Base-by-base conservation (phyloP, 2,888 invertebrate species). In the Helleia helle region DNA sequence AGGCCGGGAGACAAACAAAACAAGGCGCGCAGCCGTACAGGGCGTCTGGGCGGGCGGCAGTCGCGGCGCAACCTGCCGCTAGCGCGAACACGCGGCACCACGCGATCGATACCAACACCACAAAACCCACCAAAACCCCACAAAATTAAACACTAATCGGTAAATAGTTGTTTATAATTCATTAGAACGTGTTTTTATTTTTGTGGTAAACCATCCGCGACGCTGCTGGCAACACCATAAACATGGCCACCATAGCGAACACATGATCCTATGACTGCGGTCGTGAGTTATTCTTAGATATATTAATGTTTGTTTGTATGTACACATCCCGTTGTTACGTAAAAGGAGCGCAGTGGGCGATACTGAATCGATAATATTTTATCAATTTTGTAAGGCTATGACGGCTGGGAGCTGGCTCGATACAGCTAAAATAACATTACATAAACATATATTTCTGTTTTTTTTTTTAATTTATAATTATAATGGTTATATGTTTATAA, bases 31-130 rank as follows among this genome's bases (percentile, higher is more conserved):
- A 76, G 72, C 51, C 69, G 75, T 64, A 50, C 45, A 50, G 48
- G 49, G 50, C 46, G 50, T 56, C 48, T 54, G 44, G 46, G 41
- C 47, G 46, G 63, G 58, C 59, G 65, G 57, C 70, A 77, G 85
- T 85, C 76, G 84, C 80, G 83, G 81, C 83, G 66, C 58, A 72
- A 57, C 70, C 71, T 62, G 77, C 81, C 79, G 79, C 74, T 63
- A 58, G 62, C 69, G 84, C 76, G 73, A 71, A 70, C 69, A 51
- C 65, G 65, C 70, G 64, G 58, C 63, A 64, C 54, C 49, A 28
- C 67, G 65, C 70, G 72, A 74, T 79, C 77, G 58, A 79, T 80
- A 77, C 55, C 45, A 42, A 13, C 37, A 34, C 38, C 13, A 13
- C 8, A 24, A 24, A 36, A 36, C 24, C 24, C 39, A 14, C 28